Evolutionary conservation across 2,888 invertebrate genomes (phyloP), one percentile per base, ranked within the genome.

Genomic region (Griposia aprilina): DNA sequence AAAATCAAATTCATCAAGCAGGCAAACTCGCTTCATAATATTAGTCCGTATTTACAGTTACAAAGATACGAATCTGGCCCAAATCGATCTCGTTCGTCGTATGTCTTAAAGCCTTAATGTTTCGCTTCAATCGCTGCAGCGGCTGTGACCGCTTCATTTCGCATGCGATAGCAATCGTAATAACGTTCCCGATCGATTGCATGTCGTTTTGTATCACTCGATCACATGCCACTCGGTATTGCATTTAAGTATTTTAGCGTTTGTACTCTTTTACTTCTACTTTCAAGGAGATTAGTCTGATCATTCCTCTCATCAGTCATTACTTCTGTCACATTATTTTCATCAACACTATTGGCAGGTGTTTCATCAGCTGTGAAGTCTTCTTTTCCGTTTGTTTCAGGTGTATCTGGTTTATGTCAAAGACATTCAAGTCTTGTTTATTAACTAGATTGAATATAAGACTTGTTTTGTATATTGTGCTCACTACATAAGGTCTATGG

Each of bases 1-100:
- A 48, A 36, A 66, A 79, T 62, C 26, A 62, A 48, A 65, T 63
- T 30, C 8, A 63, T 10, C 0, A 52, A 79, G 15, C 41, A 41
- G n/a, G n/a, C 15, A 13, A 41, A 20, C 15, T 59, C 36, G 36
- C 45, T 75, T 45, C 17, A 55, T 62, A 62, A 57, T 48, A 76
- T 77, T 52, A 55, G 13, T 62, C 48, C n/a, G 26, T 55, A 30
- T 75, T 65, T 52, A 83, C 80, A 81, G 74, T 85, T 81, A 81
- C 52, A 50, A n/a, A 72, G 85, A 85, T 85, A 78, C 1, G 17
- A 74, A 85, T 85, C 85, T 86, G 80, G 68, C 55, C 78, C 48
- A 78, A 83, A 83, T 86, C 78, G 65, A 72, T 77, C 52, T 57
- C 63, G 62, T 23, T 62, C 36, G 20, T 62, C 66, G 65, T 76